Evolutionary conservation across 2,797 vertebrate species (phyloP).

Genomic region (Notolabrus celidotus): DNA sequence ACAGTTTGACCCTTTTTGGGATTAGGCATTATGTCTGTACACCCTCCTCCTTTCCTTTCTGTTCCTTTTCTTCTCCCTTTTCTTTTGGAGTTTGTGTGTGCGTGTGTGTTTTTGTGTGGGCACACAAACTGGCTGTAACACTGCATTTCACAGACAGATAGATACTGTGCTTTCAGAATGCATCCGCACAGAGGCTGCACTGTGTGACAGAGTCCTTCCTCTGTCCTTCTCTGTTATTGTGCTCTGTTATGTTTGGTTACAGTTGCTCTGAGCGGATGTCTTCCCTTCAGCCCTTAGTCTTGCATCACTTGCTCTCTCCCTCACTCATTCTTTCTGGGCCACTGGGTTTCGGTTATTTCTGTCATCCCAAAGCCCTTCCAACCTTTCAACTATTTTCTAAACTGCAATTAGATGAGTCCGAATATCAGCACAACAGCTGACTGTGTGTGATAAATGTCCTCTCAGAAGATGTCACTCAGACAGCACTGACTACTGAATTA

Average conservation of each 20-base stretch:
- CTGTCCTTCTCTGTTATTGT: slow-evolving; percentile 62
- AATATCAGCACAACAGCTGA: slow-evolving; percentile 50
- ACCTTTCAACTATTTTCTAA: slow-evolving; percentile 54
- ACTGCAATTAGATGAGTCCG: slow-evolving; percentile 68
- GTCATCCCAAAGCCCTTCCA: slow-evolving; percentile 59
- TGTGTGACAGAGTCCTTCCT: slow-evolving; percentile 57
- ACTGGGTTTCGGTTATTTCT: slow-evolving; percentile 71
- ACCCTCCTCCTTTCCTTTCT: too few relatives aligned
- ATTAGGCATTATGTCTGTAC: too few relatives aligned
- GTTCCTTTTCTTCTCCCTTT: too few relatives aligned
- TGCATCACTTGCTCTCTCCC: slow-evolving; percentile 61
- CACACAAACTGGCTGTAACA: background rate
- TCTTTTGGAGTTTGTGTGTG: too few relatives aligned
- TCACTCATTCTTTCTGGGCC: slow-evolving; percentile 65
- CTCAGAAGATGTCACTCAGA: slow-evolving; percentile 44
- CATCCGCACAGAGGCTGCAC: slow-evolving; percentile 20
- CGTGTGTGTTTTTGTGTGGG: background rate
- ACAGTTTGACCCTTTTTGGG: too few relatives aligned
- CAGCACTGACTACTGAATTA: slow-evolving; percentile 53
- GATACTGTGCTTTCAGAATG: slow-evolving; percentile 17
- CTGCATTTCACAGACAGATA: slow-evolving; percentile 19
- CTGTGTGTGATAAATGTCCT: slow-evolving; percentile 61
- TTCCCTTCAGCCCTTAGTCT: slow-evolving; percentile 69
- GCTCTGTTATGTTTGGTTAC: slow-evolving; percentile 64
- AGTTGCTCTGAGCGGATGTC: slow-evolving; percentile 60